These are phyloP conservation scores for Romanogobio albipinnatus DNA, from an alignment of 2,113 vertebrate genomes.

Conservation along the genomic window DNA sequence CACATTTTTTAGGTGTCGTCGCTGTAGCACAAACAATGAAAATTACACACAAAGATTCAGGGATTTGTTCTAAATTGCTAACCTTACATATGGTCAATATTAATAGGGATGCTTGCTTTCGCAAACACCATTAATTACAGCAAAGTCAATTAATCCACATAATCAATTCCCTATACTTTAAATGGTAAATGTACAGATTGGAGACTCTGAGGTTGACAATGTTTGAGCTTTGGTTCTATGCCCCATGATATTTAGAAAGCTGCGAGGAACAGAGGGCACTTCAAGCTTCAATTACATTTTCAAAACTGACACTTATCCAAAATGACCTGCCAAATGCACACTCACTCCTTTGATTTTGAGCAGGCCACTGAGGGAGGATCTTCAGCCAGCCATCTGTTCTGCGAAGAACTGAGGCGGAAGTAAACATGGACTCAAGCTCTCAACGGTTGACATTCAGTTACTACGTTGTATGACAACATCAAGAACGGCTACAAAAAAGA, in stretches of 20 bases:
- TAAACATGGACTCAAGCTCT: conserved; percentile 38
- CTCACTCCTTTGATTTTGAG: conserved; percentile 35
- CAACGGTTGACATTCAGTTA: conserved; percentile 18
- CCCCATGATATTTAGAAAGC: conserved; percentile 45
- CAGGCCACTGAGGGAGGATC: conserved; percentile 53
- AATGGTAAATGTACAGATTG: not conserved
- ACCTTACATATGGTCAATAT: not conserved
- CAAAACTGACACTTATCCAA: conserved; percentile 46
- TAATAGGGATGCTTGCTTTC: not conserved
- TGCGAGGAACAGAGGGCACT: conserved; percentile 40
- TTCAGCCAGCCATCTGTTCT: conserved; percentile 58
- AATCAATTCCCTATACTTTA: not conserved
- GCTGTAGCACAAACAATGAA: too few relatives aligned
- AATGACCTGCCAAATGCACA: conserved; percentile 45
- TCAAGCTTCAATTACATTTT: conserved; percentile 56
- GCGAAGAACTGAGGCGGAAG: conserved; percentile 38
- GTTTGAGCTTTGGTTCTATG: conserved; percentile 12
- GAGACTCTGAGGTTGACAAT: not conserved
- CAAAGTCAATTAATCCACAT: not conserved
- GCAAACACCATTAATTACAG: not conserved
- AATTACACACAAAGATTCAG: not conserved
- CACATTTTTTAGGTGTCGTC: too few relatives aligned
- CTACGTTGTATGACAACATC: conserved; percentile 2
- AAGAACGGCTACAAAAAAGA: not conserved
- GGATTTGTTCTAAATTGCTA: not conserved